Conservation (phyloP, 2,113 vertebrate species). For the Chlamydotis undulata region DNA sequence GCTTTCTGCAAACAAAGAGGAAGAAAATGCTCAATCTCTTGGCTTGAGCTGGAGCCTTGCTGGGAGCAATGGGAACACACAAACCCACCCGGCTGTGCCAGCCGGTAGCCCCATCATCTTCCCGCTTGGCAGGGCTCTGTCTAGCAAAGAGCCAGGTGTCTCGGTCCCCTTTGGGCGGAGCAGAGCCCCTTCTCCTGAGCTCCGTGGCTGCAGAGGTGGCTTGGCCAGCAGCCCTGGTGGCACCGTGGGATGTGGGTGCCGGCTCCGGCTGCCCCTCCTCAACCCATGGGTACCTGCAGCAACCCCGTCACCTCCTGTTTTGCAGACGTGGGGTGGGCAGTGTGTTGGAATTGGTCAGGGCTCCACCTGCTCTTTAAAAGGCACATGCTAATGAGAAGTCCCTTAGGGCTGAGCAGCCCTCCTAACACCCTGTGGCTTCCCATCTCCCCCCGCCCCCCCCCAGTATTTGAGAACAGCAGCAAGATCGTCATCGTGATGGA, state of each 20-base stretch:
- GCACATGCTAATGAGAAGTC: fast-evolving
- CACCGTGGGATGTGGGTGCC: background rate
- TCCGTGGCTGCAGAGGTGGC: background rate
- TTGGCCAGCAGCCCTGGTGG: background rate
- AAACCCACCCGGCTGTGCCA: fast-evolving
- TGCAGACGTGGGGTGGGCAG: fast-evolving
- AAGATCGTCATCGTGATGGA: slow-evolving; percentile 99
- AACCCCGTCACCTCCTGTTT: fast-evolving
- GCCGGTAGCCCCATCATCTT: fast-evolving
- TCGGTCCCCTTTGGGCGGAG: background rate
- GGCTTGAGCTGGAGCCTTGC: background rate
- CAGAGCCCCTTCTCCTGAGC: background rate
- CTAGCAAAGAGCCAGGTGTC: fast-evolving
- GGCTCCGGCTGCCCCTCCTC: background rate
- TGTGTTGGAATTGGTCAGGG: fast-evolving
- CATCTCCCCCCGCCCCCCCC: fast-evolving
- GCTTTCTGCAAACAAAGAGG: background rate
- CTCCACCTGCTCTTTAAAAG: fast-evolving
- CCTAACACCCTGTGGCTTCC: background rate
- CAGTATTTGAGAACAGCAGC: slow-evolving; percentile 97
- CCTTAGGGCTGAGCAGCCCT: fast-evolving
- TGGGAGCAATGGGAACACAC: fast-evolving
- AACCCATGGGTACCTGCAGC: background rate
- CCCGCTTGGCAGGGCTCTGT: background rate
- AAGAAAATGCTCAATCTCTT: background rate